Evolutionary conservation across 1,140 invertebrate genomes (phyloP).

Genomic region (Galleria mellonella): DNA sequence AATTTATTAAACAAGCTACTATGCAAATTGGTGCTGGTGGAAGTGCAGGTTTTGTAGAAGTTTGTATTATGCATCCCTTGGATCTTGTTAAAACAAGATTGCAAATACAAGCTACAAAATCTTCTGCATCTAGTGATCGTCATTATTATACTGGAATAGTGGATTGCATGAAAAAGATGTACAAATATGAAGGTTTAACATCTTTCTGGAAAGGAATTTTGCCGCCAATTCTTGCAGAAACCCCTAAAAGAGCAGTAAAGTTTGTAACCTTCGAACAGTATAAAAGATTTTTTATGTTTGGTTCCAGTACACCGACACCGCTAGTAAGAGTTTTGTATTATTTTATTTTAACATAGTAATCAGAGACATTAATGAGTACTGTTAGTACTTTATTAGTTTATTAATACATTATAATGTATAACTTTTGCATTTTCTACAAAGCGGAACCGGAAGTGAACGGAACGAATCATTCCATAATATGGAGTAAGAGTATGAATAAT

Average conservation of each 20-base stretch:
- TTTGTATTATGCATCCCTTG: constrained; percentile 96
- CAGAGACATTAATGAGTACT: too few species aligned
- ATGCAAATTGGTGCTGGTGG: constrained; percentile 92
- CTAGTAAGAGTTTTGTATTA: constrained; percentile 74
- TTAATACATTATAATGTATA: too few species aligned
- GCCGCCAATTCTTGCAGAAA: constrained; percentile 94
- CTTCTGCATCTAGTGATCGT: constrained; percentile 70
- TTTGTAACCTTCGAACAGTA: constrained; percentile 96
- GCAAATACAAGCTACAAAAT: constrained; percentile 53
- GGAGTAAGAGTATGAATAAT: too few species aligned
- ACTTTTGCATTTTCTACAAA: too few species aligned
- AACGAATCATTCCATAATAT: too few species aligned
- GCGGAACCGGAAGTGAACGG: too few species aligned
- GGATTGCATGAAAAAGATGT: constrained; percentile 94
- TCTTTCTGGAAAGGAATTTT: constrained; percentile 95
- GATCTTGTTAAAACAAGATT: constrained; percentile 91
- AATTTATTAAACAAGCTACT: constrained; percentile 80
- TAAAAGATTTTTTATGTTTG: constrained; percentile 89
- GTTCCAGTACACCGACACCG: constrained; percentile 80
- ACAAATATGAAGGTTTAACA: constrained; percentile 85
- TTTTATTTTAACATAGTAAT: too few species aligned
- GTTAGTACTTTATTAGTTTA: too few species aligned
- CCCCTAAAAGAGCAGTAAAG: constrained; percentile 94
- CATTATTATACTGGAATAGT: constrained; percentile 85
- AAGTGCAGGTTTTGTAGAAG: constrained; percentile 94